Percentiles rank a stretch among this genome's conserved stretches.
These are phyloP conservation scores for Dryobota labecula DNA, from an alignment of 2,888 invertebrate genomes.

Conservation along the genomic window DNA sequence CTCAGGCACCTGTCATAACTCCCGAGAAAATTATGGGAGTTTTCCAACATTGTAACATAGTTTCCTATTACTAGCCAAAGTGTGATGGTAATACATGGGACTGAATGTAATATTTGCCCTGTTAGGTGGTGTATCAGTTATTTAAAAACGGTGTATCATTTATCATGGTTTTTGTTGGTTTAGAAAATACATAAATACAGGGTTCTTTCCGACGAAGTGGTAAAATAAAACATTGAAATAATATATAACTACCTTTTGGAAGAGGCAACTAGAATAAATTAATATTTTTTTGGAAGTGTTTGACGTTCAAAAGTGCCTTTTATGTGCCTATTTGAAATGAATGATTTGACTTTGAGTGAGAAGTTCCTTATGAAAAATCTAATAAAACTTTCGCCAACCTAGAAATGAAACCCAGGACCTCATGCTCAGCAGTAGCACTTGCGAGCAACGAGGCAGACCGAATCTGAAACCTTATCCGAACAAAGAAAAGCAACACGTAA, in stretches of 20 bases:
- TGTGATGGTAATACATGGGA: constrained; percentile 30
- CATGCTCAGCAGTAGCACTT: no score
- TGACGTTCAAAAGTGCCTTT: no score
- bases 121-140: constrained; percentile 5
- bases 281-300: no score
- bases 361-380: not conserved
- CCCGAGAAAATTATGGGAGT: constrained; percentile 8
- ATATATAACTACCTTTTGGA: no score
- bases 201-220: no score
- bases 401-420: not conserved
- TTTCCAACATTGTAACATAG: constrained; percentile 17
- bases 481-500: not conserved
- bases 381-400: not conserved
- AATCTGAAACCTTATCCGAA: not conserved
- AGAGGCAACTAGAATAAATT: no score
- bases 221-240: no score
- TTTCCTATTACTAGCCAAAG: constrained; percentile 20
- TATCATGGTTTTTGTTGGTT: not conserved
- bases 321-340: no score
- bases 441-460: not conserved
- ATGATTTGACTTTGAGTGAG: no score
- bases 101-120: constrained; percentile 11
- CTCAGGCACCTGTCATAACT: constrained; percentile 3
- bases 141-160: constrained; percentile 13
- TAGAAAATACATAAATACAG: not conserved